A percentile compares a stretch with the other conserved stretches of the same genome.
phyloP scores from a whole-genome alignment of 2,888 invertebrate species.

The Epiblema foenella region DNA sequence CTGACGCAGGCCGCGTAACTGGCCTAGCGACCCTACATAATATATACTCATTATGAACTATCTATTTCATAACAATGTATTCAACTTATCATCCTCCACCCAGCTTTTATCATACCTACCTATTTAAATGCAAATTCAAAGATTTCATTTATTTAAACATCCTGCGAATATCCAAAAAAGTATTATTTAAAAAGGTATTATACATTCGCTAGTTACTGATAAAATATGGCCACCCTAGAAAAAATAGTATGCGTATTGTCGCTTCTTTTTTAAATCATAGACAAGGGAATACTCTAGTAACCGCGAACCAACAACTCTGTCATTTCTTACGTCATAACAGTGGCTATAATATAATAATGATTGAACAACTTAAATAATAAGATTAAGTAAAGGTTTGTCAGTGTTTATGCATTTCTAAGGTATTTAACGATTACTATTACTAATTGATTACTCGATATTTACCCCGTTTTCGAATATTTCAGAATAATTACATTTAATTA shows the following conservation, averaged over 20 bases:
- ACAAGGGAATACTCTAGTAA: slow-evolving; percentile 35
- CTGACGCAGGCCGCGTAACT: too few species aligned
- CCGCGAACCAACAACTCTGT: slow-evolving; percentile 37
- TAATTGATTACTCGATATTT: neutral
- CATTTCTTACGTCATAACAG: slow-evolving; percentile 30
- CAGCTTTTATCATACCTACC: slow-evolving; percentile 35
- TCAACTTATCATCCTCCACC: slow-evolving; percentile 27
- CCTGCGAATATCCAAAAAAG: neutral
- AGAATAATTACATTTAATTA: neutral
- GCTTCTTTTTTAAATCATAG: slow-evolving; percentile 3
- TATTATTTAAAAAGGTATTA: slow-evolving; percentile 3
- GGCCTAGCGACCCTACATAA: too few species aligned
- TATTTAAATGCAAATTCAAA: slow-evolving; percentile 12
- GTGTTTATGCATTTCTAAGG: slow-evolving; percentile 9
- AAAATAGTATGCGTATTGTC: neutral
- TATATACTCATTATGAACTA: neutral
- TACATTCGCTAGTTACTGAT: neutral
- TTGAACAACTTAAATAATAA: neutral
- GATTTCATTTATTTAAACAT: slow-evolving; percentile 5
- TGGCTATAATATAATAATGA: slow-evolving; percentile 7
- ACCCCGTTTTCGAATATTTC: neutral
- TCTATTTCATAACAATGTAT: slow-evolving; percentile 36
- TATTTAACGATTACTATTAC: slow-evolving; percentile 10
- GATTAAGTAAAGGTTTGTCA: slow-evolving; percentile 10
- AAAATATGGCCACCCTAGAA: neutral